These are phyloP conservation scores for Hyaena hyaena DNA, from an alignment of 2,113 vertebrate genomes.

Conservation along the genomic window DNA sequence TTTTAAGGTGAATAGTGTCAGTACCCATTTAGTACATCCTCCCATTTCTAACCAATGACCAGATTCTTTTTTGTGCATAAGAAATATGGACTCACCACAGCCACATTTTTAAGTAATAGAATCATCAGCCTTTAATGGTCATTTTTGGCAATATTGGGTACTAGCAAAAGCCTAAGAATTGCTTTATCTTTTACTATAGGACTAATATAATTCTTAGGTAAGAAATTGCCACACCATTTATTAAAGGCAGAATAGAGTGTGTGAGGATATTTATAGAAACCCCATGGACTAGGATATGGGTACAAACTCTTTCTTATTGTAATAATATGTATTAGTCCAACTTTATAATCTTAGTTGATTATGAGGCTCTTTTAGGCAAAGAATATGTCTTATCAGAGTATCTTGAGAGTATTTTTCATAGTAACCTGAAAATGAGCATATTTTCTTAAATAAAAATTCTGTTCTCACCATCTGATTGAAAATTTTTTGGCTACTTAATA, in stretches of 20 bases:
- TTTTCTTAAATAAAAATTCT: conserved; percentile 41
- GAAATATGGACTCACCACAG: background rate
- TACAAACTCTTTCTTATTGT: background rate
- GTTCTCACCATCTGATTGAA: background rate
- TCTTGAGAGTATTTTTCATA: background rate
- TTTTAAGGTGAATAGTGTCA: background rate
- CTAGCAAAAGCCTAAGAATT: background rate
- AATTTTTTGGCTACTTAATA: conserved; percentile 6
- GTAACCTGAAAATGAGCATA: background rate
- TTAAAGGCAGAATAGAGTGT: background rate
- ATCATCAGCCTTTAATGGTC: background rate
- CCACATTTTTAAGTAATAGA: background rate
- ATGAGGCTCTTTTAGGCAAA: background rate
- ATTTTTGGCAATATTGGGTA: background rate
- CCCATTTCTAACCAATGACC: background rate
- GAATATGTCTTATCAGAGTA: background rate
- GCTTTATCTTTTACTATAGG: background rate
- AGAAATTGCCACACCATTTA: background rate
- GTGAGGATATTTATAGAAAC: background rate
- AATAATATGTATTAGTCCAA: background rate
- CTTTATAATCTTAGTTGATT: background rate
- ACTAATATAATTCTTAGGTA: background rate
- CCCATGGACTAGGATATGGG: background rate
- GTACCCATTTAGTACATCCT: background rate
- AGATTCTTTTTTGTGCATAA: background rate